These are phyloP conservation scores for Syritta pipiens DNA, from an alignment of 2,888 invertebrate species.

Conservation along the genomic window DNA sequence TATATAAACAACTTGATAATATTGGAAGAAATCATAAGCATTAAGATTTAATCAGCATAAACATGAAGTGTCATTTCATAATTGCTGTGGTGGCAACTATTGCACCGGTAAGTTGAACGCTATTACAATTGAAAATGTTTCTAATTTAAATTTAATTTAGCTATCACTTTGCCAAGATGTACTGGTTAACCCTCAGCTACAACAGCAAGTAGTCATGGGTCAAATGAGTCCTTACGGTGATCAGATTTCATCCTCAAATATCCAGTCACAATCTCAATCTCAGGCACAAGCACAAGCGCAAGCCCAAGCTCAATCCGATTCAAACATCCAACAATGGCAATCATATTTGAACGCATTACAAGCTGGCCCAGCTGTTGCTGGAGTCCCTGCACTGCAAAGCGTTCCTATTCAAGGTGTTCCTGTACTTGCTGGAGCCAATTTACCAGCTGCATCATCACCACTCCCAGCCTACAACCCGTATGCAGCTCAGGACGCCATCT, in stretches of 20 bases:
- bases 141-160: conserved; percentile 28
- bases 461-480: conserved; percentile 45
- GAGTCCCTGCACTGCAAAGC: background rate
- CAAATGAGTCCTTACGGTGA: conserved; percentile 12
- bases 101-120: conserved; percentile 75
- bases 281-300: conserved; percentile 49
- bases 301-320: conserved; percentile 31
- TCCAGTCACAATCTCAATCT: too few species aligned
- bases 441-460: conserved; percentile 34
- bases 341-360: conserved; percentile 11
- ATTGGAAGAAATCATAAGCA: conserved; percentile 59
- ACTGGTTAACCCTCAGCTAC: background rate
- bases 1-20: conserved; percentile 60
- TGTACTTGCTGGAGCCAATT: conserved; percentile 20
- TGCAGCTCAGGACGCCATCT: conserved; percentile 72
- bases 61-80: conserved; percentile 75
- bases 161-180: conserved; percentile 42
- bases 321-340: too few species aligned
- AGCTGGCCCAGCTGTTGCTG: background rate
- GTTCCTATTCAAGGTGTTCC: conserved; percentile 2
- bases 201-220: background rate
- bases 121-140: background rate
- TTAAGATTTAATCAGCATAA: conserved; percentile 49
- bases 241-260: conserved; percentile 6
- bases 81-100: conserved; percentile 75